Evolutionary conservation across 1,140 invertebrate genomes (phyloP), one percentile per base, ranked within the genome.

Genomic region (Nebria ingens): DNA sequence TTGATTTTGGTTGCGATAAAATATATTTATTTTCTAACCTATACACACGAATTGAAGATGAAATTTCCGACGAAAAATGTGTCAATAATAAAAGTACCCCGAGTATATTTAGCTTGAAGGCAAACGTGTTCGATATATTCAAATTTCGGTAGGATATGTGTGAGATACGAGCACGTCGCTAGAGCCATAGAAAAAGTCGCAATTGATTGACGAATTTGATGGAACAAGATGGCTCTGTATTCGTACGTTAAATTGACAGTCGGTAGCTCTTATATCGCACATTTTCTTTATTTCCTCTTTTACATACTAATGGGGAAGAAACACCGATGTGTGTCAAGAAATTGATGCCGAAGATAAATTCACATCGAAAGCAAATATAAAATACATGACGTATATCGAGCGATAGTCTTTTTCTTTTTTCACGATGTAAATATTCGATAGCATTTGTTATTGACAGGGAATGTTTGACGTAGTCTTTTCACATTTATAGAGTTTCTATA

Each of bases 331-430:
- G 40, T 45, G 40, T 45, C 40, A 45, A 45, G 40, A 17, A 45
- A 45, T 45, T 11, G 40, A 45, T 17, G 40, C 17, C 17, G 15
- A 45, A 45, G 40, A 45, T 45, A 45, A 45, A 45, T 45, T 45
- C 17, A 11, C 40, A 45, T 4, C 40, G 40, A 45, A 4, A n/a
- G n/a, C n/a, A 17, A 45, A 45, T 45, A 45, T 45, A 45, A 45
- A 29, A 45, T 45, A 45, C 40, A 17, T 17, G 40, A 45, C 6
- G 6, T 45, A 45, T 12, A 45, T 45, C 40, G 40, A 45, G 17
- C 15, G 6, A 4, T 45, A 6, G 4, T 29, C 25, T 17, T 17
- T 45, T 45, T 11, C 40, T 11, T 45, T 45, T 45, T n/a, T n/a
- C n/a, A n/a, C n/a, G n/a, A n/a, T n/a, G n/a, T n/a, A n/a, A n/a